phyloP scores from a whole-genome alignment of 2,797 vertebrate genomes.

The Coregonus suidteri region DNA sequence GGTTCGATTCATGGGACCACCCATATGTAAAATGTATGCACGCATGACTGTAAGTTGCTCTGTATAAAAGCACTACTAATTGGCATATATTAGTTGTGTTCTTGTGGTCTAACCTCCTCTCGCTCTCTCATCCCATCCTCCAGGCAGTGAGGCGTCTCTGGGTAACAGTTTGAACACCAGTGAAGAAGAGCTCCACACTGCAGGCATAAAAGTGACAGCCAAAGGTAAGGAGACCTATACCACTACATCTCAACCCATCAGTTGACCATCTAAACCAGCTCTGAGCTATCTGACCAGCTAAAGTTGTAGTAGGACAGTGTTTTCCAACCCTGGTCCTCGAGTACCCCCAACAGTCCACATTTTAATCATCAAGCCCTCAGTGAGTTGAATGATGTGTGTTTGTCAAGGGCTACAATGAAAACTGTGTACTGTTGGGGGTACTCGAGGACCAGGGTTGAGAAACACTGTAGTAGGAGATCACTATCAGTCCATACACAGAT shows the following conservation, averaged over 20 bases:
- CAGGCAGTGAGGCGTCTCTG: conserved; percentile 78
- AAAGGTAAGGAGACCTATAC: conserved; percentile 71
- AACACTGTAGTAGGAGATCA: conserved; percentile 1
- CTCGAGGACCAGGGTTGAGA: not conserved
- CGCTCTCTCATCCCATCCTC: conserved; percentile 1
- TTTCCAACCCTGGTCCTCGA: too few relatives aligned
- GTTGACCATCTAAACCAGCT: not conserved
- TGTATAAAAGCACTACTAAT: conserved; percentile 18
- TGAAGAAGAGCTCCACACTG: conserved; percentile 79
- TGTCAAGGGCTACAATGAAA: too few relatives aligned
- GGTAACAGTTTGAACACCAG: conserved; percentile 80
- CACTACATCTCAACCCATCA: conserved; percentile 40
- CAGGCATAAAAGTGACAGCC: conserved; percentile 62
- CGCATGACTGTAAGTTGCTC: too few relatives aligned
- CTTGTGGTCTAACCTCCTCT: conserved; percentile 42
- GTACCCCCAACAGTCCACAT: too few relatives aligned
- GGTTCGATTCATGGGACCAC: too few relatives aligned
- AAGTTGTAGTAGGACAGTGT: not conserved
- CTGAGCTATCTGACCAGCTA: not conserved
- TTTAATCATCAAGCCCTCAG: too few relatives aligned
- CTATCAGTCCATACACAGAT: conserved; percentile 43
- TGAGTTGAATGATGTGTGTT: too few relatives aligned
- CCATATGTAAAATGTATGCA: too few relatives aligned
- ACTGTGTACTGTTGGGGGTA: too few relatives aligned
- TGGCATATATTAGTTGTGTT: conserved; percentile 40